Base-by-base conservation (phyloP, 2,113 vertebrate species). In the Mobula birostris region DNA sequence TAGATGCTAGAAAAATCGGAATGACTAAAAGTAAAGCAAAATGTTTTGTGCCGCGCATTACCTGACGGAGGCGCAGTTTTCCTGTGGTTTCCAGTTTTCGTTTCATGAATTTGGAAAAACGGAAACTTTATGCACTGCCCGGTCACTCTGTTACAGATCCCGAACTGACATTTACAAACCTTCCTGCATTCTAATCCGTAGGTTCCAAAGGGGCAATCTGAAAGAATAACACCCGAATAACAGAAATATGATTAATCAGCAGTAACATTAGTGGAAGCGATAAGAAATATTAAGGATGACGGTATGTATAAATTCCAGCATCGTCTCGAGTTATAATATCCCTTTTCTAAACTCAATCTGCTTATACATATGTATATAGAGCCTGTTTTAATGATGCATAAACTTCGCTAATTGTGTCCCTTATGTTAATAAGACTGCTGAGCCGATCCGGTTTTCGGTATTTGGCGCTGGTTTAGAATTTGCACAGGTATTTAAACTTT, bases 171-270 rank as follows among this genome's bases (percentile, higher is more conserved):
- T 94, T 95, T 97, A 97, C 99, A 99, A 0, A 95, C 97, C 96
- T 98, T 97, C 94, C 97, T 97, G 96, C 99, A 99, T 94, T 98
- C 99, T 77, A 98, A 95, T 82, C 99, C 99, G 0, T 98, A 98
- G 83, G 98, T 99, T 94, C 99, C 99, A 0, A 97, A 99, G 7
- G 96, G 96, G 94, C 99, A 99, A n/a, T 99, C 99, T 99, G 97
- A 83, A 94, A 95, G 93, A 95, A 82, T 63, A 94, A 74, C 48
- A 66, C 94, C 56, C 1, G 36, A 92, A 48, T 72, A 61, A 63
- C 7, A 11, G 27, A 7, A 12, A 15, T 2, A 61, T 15, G 58
- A 79, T n/a, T 66, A 66, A 7, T 32, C 61, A 19, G 21, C 63
- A 66, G 2, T 32, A 32, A 90, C 85, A 29, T 32, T 32, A 36